Conservation (phyloP, 2,797 vertebrate genomes). For the Manis crassicaudata region DNA sequence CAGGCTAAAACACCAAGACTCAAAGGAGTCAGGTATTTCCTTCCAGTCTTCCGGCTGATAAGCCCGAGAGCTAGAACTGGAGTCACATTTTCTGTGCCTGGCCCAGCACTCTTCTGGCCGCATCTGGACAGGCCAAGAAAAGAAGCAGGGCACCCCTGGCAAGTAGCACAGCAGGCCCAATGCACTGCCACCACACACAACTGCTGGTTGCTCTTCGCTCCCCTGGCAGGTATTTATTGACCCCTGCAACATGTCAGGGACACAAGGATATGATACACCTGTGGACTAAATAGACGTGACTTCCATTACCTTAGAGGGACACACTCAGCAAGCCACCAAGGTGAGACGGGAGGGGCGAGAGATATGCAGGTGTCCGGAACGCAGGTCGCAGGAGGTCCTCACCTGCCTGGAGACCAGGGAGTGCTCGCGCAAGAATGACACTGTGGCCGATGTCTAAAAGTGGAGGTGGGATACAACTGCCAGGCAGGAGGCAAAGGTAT, state of each 20-base stretch:
- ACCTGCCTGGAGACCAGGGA: no score
- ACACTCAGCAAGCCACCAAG: fast-evolving
- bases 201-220: not conserved
- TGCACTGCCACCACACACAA: fast-evolving
- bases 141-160: not conserved
- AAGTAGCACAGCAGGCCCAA: not conserved
- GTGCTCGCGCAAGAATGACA: fast-evolving
- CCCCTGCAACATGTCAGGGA: fast-evolving
- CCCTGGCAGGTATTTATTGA: not conserved
- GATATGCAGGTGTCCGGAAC: not conserved
- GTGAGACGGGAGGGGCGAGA: not conserved
- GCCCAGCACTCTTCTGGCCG: not conserved
- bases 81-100: not conserved
- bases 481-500: not conserved
- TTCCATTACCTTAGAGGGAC: not conserved
- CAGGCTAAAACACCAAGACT: not conserved
- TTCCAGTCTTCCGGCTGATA: fast-evolving
- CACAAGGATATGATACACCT: not conserved
- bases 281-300: not conserved
- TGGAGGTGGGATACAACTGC: not conserved
- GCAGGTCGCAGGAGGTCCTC: no score
- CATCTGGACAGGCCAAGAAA: not conserved
- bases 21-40: not conserved
- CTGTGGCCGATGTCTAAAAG: not conserved
- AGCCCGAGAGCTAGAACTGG: not conserved